Percentiles rank a stretch among this genome's conserved stretches.
Evolutionary conservation across 2,888 invertebrate species (phyloP).

Genomic region (Anoplius nigerrimus): DNA sequence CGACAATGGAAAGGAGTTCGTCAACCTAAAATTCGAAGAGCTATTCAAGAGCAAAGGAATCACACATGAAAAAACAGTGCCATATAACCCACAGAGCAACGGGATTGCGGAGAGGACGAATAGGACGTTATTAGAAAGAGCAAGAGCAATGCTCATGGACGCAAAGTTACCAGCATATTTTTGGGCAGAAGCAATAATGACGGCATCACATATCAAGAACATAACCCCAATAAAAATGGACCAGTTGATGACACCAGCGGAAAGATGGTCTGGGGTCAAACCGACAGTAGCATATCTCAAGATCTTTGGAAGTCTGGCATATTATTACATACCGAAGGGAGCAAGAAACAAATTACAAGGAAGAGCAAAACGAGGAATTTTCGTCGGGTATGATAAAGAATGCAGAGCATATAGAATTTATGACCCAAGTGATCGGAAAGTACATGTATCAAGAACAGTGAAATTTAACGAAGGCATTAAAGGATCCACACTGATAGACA

Average conservation of each 20-base stretch:
- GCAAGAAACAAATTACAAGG: slow-evolving; percentile 1
- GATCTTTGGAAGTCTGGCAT: slow-evolving; percentile 8
- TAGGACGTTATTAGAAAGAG: slow-evolving; percentile 15
- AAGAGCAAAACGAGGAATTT: not conserved
- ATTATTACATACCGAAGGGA: no score
- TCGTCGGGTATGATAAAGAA: slow-evolving; percentile 10
- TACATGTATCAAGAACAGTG: no score
- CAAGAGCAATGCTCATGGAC: slow-evolving; percentile 10
- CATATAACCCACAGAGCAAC: slow-evolving; percentile 23
- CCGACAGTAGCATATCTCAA: slow-evolving; percentile 6
- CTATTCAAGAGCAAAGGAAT: not conserved
- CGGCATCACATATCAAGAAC: slow-evolving; percentile 2
- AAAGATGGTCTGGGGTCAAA: slow-evolving; percentile 11
- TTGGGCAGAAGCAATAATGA: slow-evolving; percentile 19
- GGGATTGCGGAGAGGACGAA: slow-evolving; percentile 9
- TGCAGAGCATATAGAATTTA: not conserved
- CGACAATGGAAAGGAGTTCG: slow-evolving; percentile 18
- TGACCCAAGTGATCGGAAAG: no score
- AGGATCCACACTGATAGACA: no score
- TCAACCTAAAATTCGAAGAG: slow-evolving; percentile 1
- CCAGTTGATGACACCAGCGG: not conserved
- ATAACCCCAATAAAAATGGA: not conserved
- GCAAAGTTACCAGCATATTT: not conserved
- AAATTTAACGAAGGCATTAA: no score
- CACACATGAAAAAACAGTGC: slow-evolving; percentile 3